These are phyloP conservation scores for Zapus hudsonius DNA, from an alignment of 2,113 vertebrate species.

Conservation along the genomic window DNA sequence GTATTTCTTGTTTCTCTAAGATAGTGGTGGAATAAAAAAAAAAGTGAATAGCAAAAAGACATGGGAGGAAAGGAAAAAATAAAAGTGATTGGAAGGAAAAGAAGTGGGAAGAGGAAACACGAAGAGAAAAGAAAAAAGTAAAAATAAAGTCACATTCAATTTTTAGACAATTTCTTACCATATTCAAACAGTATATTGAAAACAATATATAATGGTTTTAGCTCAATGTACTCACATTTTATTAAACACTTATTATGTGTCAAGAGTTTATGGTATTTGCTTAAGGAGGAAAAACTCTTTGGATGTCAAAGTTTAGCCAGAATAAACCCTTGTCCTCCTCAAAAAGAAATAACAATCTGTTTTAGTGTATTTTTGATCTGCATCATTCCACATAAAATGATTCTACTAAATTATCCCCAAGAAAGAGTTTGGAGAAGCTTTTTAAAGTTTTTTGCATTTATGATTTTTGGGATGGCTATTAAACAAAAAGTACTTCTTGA, in stretches of 20 bases:
- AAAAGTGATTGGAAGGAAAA: neutral
- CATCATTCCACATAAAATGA: neutral
- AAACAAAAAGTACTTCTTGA: neutral
- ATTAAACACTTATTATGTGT: neutral
- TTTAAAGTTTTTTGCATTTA: neutral
- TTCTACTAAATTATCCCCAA: neutral
- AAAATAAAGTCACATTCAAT: neutral
- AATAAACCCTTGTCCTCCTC: neutral
- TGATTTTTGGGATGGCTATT: neutral
- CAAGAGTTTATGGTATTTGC: neutral
- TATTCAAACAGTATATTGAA: neutral
- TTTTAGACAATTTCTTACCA: neutral
- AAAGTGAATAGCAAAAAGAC: neutral
- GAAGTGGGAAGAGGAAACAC: neutral
- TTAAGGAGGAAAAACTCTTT: neutral
- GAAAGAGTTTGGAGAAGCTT: neutral
- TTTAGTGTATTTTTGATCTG: neutral
- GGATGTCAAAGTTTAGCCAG: neutral
- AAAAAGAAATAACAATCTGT: neutral
- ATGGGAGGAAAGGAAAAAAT: neutral
- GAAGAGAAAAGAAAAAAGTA: neutral
- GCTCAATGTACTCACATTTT: conserved; percentile 29
- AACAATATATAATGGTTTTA: neutral
- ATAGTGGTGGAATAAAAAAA: neutral
- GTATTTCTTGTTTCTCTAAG: neutral